phyloP scores from a whole-genome alignment of 37 sponge, comb jelly and placozoan genomes.

The Mnemiopsis leidyi region DNA sequence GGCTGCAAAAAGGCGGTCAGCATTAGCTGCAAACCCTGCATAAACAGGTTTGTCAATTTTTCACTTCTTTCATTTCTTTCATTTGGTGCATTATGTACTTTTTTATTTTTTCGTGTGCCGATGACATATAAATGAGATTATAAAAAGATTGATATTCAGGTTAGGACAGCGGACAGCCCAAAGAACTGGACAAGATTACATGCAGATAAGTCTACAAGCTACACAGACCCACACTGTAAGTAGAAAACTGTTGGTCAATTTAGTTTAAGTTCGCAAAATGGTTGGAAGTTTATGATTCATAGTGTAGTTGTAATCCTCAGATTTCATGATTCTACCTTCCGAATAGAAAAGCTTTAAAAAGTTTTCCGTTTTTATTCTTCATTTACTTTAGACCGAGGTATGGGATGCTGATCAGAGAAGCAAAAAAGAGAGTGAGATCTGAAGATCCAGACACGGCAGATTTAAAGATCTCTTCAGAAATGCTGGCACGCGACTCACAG shows the following conservation, averaged over 20 bases:
- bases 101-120: background rate
- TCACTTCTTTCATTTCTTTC: background rate
- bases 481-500: background rate
- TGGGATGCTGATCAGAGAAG: background rate
- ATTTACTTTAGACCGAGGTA: conserved; percentile 3
- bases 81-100: background rate
- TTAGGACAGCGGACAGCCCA: background rate
- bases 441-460: background rate
- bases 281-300: too few species aligned
- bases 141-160: background rate
- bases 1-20: conserved; percentile 25
- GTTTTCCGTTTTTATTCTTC: background rate
- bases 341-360: too few species aligned
- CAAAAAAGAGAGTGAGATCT: conserved; percentile 58
- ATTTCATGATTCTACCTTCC: too few species aligned
- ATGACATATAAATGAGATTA: background rate
- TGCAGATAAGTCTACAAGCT: conserved; percentile 46
- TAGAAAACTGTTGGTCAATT: too few species aligned
- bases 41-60: background rate
- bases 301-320: too few species aligned
- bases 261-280: too few species aligned
- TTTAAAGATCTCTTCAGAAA: too few species aligned
- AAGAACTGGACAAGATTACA: background rate
- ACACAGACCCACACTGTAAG: conserved; percentile 38
- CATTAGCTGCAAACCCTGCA: background rate